Base-by-base conservation (phyloP, 2,113 vertebrate genomes). In the Empidonax traillii region DNA sequence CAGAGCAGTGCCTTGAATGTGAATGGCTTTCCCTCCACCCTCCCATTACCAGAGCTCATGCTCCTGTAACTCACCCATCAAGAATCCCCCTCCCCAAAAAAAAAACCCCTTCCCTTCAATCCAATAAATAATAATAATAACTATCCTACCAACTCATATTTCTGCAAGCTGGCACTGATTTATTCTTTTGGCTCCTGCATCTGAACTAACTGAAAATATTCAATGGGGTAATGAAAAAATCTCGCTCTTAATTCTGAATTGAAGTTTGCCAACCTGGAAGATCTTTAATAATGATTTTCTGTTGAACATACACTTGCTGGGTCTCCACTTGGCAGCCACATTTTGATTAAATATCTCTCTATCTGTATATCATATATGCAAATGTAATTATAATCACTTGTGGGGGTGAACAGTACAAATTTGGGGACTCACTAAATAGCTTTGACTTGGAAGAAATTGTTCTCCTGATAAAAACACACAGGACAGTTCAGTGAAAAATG, bases 51-150 rank as follows among this genome's bases (percentile, higher is more conserved):
- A 56, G 75, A 86, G 52, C 61, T 82, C 10, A 2, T 46, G 49
- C 65, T 95, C 82, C 72, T 93, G 55, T 65, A 91, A 86, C 31
- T 90, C 51, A 52, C 85, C 51, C 59, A 46, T 71, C 85, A 78
- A 72, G 44, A 88, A 74, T 87, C 88, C 6, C 14, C 30, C 51
- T 23, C 47, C 28, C 33, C 39, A 41, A 16, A 44, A 44, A 61
- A 91, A 53, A 68, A 84, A n/a, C n/a, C 78, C 72, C 61, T 85
- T 95, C 84, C 52, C 66, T 80, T n/a, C 43, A 65, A 87, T 43
- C 68, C 74, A 94, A 95, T 91, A 97, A 96, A 96, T 95, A 96
- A 95, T 62, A 87, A 79, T 85, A 85, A 95, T 53, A 80, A 93
- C 74, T 58, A 62, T 59, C 58, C 79, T 75, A 62, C 53, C 68